A percentile compares a stretch with the other conserved stretches of the same genome.
Conservation (phyloP, 2,113 vertebrate genomes). For the Tychaedon coryphoeus region DNA sequence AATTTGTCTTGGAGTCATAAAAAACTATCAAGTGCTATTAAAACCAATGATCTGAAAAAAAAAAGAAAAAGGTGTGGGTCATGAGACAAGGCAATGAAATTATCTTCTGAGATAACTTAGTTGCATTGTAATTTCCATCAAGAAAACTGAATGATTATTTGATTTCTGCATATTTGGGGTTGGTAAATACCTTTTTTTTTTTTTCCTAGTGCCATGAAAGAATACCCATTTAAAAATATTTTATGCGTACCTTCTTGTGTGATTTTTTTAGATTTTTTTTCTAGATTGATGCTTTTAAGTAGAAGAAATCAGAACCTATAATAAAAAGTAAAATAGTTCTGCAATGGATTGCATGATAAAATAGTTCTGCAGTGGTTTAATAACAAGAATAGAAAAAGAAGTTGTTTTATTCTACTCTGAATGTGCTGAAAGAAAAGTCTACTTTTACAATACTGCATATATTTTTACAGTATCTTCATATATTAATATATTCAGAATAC, state of each 20-base stretch:
- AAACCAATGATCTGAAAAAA: background rate
- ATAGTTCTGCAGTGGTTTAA: background rate
- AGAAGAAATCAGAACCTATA: background rate
- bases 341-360: background rate
- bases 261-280: background rate
- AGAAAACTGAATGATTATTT: background rate
- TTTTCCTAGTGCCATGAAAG: background rate
- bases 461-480: background rate
- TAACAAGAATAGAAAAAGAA: background rate
- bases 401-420: background rate
- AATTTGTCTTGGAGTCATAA: background rate
- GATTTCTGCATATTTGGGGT: background rate
- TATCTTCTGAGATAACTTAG: background rate
- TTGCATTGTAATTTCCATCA: background rate
- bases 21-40: background rate
- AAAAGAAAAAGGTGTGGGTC: background rate
- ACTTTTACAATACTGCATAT: background rate
- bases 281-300: background rate
- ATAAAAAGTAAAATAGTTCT: background rate
- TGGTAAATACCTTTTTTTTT: background rate
- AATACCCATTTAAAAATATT: background rate
- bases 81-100: background rate
- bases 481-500: background rate
- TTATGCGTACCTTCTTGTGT: background rate
- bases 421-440: background rate